phyloP scores from a whole-genome alignment of 2,797 vertebrate genomes.

The Platyrinchus mystaceus region DNA sequence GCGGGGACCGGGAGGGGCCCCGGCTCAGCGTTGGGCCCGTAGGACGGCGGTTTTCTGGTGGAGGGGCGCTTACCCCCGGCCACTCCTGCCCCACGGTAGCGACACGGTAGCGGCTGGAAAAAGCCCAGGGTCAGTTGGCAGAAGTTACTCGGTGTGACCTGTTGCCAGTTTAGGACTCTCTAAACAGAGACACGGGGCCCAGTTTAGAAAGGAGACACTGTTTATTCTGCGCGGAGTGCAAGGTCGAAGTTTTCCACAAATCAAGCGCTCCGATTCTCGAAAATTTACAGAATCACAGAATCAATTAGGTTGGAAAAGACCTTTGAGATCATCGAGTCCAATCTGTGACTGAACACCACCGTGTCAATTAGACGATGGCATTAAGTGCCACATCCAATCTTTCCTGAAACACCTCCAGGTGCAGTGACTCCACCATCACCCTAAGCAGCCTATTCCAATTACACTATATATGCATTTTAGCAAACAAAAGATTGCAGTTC shows the following conservation, averaged over 20 bases:
- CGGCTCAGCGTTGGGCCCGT: fast-evolving
- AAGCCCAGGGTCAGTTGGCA: background rate
- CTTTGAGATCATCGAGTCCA: background rate
- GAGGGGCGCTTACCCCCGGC: fast-evolving
- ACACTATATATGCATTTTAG: background rate
- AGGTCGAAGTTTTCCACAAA: background rate
- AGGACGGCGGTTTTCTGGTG: background rate
- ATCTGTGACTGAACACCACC: background rate
- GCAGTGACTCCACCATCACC: background rate
- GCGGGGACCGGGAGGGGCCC: fast-evolving
- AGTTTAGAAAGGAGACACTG: fast-evolving
- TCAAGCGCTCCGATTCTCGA: background rate
- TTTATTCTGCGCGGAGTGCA: background rate
- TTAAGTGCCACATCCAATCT: background rate
- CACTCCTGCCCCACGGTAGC: fast-evolving
- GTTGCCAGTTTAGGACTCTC: fast-evolving
- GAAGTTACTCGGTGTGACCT: fast-evolving
- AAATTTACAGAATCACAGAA: background rate
- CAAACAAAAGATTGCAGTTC: background rate
- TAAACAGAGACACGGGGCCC: too few species aligned
- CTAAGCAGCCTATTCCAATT: background rate
- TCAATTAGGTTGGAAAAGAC: background rate
- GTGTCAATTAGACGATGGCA: background rate
- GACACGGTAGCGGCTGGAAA: fast-evolving
- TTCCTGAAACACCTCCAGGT: background rate